Conservation (phyloP, 1,140 invertebrate species). For the Drosophila jambulina region DNA sequence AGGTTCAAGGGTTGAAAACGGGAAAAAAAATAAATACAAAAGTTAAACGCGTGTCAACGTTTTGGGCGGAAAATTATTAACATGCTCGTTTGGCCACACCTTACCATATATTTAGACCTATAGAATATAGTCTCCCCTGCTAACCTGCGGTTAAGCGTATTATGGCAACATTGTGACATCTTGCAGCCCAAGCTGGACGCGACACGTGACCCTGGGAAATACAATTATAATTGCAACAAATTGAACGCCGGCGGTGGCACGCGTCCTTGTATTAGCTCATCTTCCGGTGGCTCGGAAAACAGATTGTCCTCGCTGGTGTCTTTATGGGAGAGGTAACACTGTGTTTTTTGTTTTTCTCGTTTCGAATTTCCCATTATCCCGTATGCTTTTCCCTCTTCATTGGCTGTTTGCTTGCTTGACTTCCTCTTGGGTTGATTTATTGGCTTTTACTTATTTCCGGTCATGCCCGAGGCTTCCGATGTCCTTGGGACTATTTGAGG, state of each 20-base stretch:
- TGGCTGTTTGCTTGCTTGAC: constrained; percentile 6
- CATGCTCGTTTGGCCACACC: constrained; percentile 44
- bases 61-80: constrained; percentile 64
- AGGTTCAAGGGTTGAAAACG: constrained; percentile 50
- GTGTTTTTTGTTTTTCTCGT: constrained; percentile 28
- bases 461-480: constrained; percentile 19
- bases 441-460: constrained; percentile 79
- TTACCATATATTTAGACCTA: background rate
- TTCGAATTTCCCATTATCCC: constrained; percentile 6
- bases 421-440: constrained; percentile 67
- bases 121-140: background rate
- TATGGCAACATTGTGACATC: constrained; percentile 72
- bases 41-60: constrained; percentile 60
- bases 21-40: constrained; percentile 28
- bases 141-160: constrained; percentile 70
- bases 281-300: constrained; percentile 58
- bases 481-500: constrained; percentile 31
- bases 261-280: constrained; percentile 66
- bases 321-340: background rate
- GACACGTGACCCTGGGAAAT: constrained; percentile 63
- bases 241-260: constrained; percentile 71
- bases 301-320: constrained; percentile 22
- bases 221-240: constrained; percentile 81
- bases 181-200: constrained; percentile 21
- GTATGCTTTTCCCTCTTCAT: constrained; percentile 29